phyloP scores from a whole-genome alignment of 2,888 invertebrate species.

The Drosophila affinis region DNA sequence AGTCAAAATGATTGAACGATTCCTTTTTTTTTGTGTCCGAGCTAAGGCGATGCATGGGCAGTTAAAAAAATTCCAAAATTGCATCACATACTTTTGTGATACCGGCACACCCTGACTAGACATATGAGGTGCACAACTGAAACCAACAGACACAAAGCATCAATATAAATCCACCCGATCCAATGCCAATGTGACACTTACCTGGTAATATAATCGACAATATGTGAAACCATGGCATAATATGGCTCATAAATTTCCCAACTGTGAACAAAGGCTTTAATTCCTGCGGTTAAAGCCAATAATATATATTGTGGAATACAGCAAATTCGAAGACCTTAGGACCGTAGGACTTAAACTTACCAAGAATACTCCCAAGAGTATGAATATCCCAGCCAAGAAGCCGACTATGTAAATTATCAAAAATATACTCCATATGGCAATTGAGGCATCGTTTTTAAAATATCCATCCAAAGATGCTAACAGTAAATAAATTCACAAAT shows the following conservation, averaged over 20 bases:
- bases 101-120: background rate
- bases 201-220: background rate
- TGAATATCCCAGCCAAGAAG: background rate
- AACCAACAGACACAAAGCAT: background rate
- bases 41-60: background rate
- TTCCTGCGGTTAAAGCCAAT: background rate
- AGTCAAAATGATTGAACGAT: background rate
- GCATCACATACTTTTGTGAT: background rate
- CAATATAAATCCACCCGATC: background rate
- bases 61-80: background rate
- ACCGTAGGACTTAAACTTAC: background rate
- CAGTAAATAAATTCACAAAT: too few species aligned
- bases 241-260: background rate
- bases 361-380: background rate
- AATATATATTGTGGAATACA: background rate
- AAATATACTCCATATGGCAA: too few species aligned
- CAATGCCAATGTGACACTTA: background rate
- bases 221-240: background rate
- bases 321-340: background rate
- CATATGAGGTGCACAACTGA: background rate
- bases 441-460: accelerated
- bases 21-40: background rate
- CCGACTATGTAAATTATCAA: background rate
- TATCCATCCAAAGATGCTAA: accelerated
- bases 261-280: background rate